Evolutionary conservation across 1,140 invertebrate species (phyloP).

Genomic region (Elysia chlorotica): DNA sequence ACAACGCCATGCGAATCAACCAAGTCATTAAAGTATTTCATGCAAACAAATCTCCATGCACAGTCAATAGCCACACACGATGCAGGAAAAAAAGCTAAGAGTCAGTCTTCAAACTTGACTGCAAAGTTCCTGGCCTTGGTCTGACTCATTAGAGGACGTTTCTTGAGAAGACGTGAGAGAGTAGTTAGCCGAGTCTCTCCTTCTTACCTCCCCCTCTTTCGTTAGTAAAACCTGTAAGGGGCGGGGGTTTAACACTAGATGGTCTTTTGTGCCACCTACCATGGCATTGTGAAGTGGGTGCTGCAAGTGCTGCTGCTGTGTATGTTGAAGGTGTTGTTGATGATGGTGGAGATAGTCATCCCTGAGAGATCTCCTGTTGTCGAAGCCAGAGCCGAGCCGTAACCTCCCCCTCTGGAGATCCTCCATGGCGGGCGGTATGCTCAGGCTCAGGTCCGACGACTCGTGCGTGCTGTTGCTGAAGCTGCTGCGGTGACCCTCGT

Average conservation of each 20-base stretch:
- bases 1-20: too few relatives aligned
- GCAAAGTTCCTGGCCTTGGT: slow-evolving; percentile 42
- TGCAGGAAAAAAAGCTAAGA: not conserved
- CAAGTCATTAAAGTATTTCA: too few relatives aligned
- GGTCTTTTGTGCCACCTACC: slow-evolving; percentile 5
- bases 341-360: not conserved
- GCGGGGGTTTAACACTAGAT: slow-evolving; percentile 14
- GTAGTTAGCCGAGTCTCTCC: slow-evolving; percentile 49
- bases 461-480: not conserved
- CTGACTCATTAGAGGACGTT: slow-evolving; percentile 48
- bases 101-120: slow-evolving; percentile 41
- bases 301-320: not conserved
- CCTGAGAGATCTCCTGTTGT: not conserved
- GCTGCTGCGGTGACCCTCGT: slow-evolving; percentile 4
- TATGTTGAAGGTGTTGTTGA: too few relatives aligned
- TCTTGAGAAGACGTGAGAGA: slow-evolving; percentile 49
- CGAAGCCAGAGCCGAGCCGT: not conserved
- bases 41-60: not conserved
- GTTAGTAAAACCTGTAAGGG: slow-evolving; percentile 24
- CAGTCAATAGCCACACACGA: not conserved
- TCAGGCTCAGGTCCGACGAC: slow-evolving; percentile 8
- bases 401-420: slow-evolving; percentile 6
- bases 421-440: slow-evolving; percentile 15
- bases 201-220: slow-evolving; percentile 35
- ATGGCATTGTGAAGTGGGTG: not conserved